A percentile compares a stretch with the other conserved stretches of the same genome.
Conservation (phyloP, 2,113 vertebrate species). For the Leptobrachium leishanense region DNA sequence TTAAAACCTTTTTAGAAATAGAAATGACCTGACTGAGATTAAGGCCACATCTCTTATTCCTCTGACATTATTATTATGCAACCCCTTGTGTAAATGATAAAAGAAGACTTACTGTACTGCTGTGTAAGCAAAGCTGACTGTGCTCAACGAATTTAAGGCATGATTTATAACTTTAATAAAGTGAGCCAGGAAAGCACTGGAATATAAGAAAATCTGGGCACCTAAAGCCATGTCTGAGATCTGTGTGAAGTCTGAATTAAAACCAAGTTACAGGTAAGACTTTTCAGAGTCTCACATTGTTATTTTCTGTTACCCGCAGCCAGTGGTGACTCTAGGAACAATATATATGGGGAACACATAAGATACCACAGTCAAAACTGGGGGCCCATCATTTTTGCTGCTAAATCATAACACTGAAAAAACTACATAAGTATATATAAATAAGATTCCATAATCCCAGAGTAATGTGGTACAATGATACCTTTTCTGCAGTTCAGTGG, state of each 20-base stretch:
- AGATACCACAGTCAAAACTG: too few relatives aligned
- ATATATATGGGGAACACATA: too few relatives aligned
- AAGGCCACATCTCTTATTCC: conserved; percentile 50
- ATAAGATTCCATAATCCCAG: too few relatives aligned
- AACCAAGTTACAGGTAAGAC: neutral
- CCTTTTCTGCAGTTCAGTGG: too few relatives aligned
- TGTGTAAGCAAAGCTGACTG: conserved; percentile 28
- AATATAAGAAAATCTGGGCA: conserved; percentile 23
- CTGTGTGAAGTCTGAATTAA: conserved; percentile 27
- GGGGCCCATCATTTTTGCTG: too few relatives aligned
- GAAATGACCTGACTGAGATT: conserved; percentile 52
- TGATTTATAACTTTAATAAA: conserved; percentile 39
- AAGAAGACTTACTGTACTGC: conserved; percentile 31
- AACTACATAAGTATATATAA: too few relatives aligned
- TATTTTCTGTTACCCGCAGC: too few relatives aligned
- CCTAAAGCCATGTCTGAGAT: conserved; percentile 9
- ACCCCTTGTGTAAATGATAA: conserved; percentile 42
- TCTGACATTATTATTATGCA: conserved; percentile 48
- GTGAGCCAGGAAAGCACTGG: neutral
- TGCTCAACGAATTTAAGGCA: conserved; percentile 7
- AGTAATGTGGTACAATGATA: too few relatives aligned
- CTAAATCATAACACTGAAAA: too few relatives aligned
- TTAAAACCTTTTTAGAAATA: conserved; percentile 54
- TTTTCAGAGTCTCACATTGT: too few relatives aligned
- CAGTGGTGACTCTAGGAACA: too few relatives aligned